Base-by-base conservation (phyloP, 35 echinoderm and acorn worm species). In the Anneissia japonica region DNA sequence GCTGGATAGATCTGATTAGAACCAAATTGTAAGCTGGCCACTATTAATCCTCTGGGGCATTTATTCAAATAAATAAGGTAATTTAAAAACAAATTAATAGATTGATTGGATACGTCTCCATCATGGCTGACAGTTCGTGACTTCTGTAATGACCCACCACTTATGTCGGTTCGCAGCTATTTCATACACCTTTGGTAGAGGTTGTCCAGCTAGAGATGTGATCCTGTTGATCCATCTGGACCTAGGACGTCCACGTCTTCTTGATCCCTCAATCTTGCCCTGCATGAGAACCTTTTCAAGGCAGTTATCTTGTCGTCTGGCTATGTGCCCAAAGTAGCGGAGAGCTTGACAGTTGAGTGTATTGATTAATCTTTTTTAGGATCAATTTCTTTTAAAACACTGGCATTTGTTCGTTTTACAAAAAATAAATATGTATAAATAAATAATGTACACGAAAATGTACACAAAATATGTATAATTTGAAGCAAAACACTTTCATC, bases 301-400 rank as follows among this genome's bases (percentile, higher is more conserved):
- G 14, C 28, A 46, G 32, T 46, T 34, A 14, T 72, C 32, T 33
- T 56, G 31, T 55, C 82, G 82, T 84, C 82, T 84, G 64, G 82
- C 82, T 56, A 84, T 73, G 29, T 84, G 82, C 7, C 82, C 82
- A 31, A 84, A 84, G 46, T 84, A 72, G 30, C 46, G 9, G 21
- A 84, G 46, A 6, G 82, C 36, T 1, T 72, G 43, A 32, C 36
- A 29, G 31, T 84, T 84, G 1, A 84, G 29, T 35, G 35, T 13
- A 34, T 84, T 13, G 1, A 84, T 6, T 14, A 84, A 32, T 35
- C 82, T 72, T 28, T 84, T 46, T 16, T 74, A n/a, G 16, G 36
- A 32, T 36, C 64, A 32, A 34, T 85, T n/a, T n/a, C n/a, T n/a
- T n/a, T n/a, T n/a, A n/a, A n/a, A n/a, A n/a, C n/a, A n/a, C n/a